Evolutionary conservation across 1,140 invertebrate genomes (phyloP).

Genomic region (Drosophila bipectinata): DNA sequence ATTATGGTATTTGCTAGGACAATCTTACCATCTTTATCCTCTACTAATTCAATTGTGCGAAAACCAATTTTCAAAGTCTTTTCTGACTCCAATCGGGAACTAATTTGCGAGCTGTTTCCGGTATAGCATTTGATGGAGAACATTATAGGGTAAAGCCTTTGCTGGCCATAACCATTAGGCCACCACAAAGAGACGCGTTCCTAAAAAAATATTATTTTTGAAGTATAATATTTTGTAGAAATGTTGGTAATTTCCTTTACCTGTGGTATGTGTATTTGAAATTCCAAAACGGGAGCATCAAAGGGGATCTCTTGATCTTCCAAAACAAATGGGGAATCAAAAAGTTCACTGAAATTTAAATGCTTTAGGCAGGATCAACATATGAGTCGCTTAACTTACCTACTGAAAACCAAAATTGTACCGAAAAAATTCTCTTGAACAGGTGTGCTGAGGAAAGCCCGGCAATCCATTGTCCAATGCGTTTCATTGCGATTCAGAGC

Average conservation of each 20-base stretch:
- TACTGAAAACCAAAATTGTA: slow-evolving; percentile 48
- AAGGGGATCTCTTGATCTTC: slow-evolving; percentile 29
- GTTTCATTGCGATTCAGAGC: slow-evolving; percentile 76
- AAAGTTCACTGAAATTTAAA: slow-evolving; percentile 44
- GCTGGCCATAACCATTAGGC: slow-evolving; percentile 96
- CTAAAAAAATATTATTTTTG: slow-evolving; percentile 20
- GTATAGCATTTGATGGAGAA: slow-evolving; percentile 83
- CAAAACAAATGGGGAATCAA: slow-evolving; percentile 46
- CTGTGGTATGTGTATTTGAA: slow-evolving; percentile 61
- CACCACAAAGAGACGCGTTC: slow-evolving; percentile 90
- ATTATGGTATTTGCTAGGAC: not conserved
- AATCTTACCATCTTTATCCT: slow-evolving; percentile 86
- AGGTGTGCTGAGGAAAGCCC: slow-evolving; percentile 85
- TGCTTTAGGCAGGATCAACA: not conserved
- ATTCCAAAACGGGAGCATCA: slow-evolving; percentile 42
- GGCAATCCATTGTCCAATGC: slow-evolving; percentile 84
- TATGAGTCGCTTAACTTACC: slow-evolving; percentile 19
- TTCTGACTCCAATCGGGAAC: slow-evolving; percentile 62
- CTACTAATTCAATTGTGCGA: slow-evolving; percentile 91
- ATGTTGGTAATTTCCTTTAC: not conserved
- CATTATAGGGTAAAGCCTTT: slow-evolving; percentile 89
- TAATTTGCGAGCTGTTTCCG: slow-evolving; percentile 17
- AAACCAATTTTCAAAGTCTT: slow-evolving; percentile 91
- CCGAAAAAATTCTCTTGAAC: slow-evolving; percentile 50
- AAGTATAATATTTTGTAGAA: not conserved